A percentile compares a stretch with the other conserved stretches of the same genome.
Conservation (phyloP, 2,888 invertebrate genomes). For the Tineola bisselliella region DNA sequence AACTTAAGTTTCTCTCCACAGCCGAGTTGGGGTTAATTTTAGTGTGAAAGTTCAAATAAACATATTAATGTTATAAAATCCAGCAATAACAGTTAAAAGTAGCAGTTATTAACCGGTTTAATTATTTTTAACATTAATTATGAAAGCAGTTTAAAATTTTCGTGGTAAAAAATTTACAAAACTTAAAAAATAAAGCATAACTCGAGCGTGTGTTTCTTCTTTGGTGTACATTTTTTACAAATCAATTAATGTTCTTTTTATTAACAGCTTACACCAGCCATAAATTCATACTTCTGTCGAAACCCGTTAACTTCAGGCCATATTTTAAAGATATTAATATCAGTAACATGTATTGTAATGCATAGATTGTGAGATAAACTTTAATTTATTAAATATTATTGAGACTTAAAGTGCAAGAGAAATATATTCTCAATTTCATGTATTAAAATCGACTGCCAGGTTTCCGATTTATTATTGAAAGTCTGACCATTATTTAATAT, state of each 20-base stretch:
- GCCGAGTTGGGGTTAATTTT: background rate
- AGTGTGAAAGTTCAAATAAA: background rate
- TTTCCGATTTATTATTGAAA: no score
- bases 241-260: background rate
- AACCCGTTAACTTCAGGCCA: background rate
- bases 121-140: background rate
- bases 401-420: no score
- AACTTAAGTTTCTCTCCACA: background rate
- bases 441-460: no score
- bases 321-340: background rate
- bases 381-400: background rate
- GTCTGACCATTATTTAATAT: no score
- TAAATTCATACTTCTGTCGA: background rate
- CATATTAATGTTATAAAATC: background rate
- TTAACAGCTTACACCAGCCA: background rate
- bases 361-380: background rate
- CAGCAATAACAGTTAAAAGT: constrained; percentile 5
- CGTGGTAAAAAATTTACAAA: background rate
- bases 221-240: background rate
- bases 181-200: no score
- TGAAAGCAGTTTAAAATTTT: background rate
- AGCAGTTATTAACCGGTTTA: constrained; percentile 1
- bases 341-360: background rate
- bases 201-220: no score
- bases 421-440: no score